phyloP scores from a whole-genome alignment of 2,888 invertebrate species.

The Corbicula japonica region DNA sequence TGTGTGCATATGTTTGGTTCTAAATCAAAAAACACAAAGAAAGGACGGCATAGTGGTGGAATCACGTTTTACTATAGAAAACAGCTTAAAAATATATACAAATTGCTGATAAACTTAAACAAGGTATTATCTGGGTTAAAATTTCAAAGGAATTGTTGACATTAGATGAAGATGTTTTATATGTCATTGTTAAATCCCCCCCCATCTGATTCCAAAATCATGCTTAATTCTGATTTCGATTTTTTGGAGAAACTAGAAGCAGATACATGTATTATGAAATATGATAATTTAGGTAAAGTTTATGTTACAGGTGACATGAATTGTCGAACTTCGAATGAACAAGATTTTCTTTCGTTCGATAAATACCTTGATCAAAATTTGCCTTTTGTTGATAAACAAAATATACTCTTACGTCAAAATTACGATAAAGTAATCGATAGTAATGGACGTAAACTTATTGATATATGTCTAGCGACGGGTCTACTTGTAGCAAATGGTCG shows the following conservation, averaged over 20 bases:
- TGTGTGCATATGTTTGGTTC: conserved; percentile 11
- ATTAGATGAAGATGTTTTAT: conserved; percentile 7
- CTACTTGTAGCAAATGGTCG: conserved; percentile 17
- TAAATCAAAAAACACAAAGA: conserved; percentile 5
- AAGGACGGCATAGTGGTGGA: conserved; percentile 20
- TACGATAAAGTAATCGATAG: conserved; percentile 9
- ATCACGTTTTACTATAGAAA: conserved; percentile 7
- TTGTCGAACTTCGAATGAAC: not conserved
- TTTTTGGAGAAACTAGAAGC: not conserved
- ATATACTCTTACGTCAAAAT: conserved; percentile 2
- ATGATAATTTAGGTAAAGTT: conserved; percentile 2
- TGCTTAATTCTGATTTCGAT: not conserved
- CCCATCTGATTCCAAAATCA: conserved; percentile 5
- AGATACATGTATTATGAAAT: conserved; percentile 9
- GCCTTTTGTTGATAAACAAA: not conserved
- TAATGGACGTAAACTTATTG: conserved; percentile 17
- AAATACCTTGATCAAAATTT: conserved; percentile 10
- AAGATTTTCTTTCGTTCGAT: not conserved
- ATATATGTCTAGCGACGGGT: conserved; percentile 11
- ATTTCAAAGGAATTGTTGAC: too few species aligned
- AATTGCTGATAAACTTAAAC: conserved; percentile 3
- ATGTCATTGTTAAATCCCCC: conserved; percentile 9
- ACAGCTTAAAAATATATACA: not conserved
- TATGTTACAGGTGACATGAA: conserved; percentile 8
- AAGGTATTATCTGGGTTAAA: not conserved